A percentile compares a stretch with the other conserved stretches of the same genome.
phyloP scores from a whole-genome alignment of 1,140 invertebrate species.

The Akabosia matsudoensis region DNA sequence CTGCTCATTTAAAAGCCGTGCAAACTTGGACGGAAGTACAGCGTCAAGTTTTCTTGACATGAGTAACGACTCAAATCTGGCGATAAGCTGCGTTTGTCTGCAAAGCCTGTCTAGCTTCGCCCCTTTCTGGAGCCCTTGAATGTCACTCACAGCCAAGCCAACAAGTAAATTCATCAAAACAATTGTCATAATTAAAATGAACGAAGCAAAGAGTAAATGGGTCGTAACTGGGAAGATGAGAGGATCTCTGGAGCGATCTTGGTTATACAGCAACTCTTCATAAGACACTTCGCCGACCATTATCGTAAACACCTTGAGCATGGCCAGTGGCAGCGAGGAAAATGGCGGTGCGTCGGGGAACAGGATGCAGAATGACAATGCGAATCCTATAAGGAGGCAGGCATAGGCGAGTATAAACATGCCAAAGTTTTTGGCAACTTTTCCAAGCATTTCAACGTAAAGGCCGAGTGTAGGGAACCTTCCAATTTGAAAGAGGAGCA shows the following conservation, averaged over 20 bases:
- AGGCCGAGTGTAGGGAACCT: slow-evolving; percentile 74
- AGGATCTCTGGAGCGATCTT: not conserved
- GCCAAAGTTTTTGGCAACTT: slow-evolving; percentile 72
- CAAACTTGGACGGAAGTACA: too few relatives aligned
- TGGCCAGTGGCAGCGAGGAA: slow-evolving; percentile 31
- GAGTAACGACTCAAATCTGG: too few relatives aligned
- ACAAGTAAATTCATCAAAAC: slow-evolving; percentile 75
- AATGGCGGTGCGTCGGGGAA: slow-evolving; percentile 43
- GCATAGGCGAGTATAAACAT: slow-evolving; percentile 76
- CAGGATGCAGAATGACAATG: slow-evolving; percentile 44
- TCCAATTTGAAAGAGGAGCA: slow-evolving; percentile 77
- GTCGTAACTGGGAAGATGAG: slow-evolving; percentile 50
- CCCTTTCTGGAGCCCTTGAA: slow-evolving; percentile 38
- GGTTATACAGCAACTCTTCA: slow-evolving; percentile 71
- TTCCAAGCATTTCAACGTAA: slow-evolving; percentile 75
- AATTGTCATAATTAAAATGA: slow-evolving; percentile 75
- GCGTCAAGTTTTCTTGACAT: too few relatives aligned
- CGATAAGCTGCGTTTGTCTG: too few relatives aligned
- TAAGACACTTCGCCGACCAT: slow-evolving; percentile 84
- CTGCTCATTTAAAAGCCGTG: too few relatives aligned
- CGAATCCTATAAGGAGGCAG: slow-evolving; percentile 72
- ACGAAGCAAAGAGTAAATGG: slow-evolving; percentile 70
- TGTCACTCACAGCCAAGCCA: slow-evolving; percentile 44
- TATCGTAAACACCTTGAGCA: slow-evolving; percentile 80
- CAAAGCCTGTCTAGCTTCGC: too few relatives aligned